A percentile compares a stretch with the other conserved stretches of the same genome.
These are phyloP conservation scores for Drosophila ironensis DNA, from an alignment of 1,140 invertebrate species.

Conservation along the genomic window DNA sequence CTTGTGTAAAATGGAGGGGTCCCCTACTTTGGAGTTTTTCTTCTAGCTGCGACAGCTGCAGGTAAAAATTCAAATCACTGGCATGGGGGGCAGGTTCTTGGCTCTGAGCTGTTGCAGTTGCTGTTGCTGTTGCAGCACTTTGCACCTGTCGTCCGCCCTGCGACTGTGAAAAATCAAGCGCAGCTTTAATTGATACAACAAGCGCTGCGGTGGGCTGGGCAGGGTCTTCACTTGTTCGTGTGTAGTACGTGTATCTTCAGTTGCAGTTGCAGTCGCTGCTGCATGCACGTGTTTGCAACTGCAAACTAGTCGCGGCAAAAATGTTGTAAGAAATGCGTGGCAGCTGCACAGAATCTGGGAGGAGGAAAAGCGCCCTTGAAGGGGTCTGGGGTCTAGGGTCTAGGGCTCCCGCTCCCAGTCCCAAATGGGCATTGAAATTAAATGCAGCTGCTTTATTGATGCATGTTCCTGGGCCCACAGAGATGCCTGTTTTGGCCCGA, in stretches of 20 bases:
- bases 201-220: slow-evolving; percentile 29
- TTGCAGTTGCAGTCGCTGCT: slow-evolving; percentile 4
- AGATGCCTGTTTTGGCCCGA: too few relatives aligned
- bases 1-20: neutral
- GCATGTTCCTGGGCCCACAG: slow-evolving; percentile 41
- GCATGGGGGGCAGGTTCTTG: slow-evolving; percentile 32
- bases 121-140: slow-evolving; percentile 70
- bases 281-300: slow-evolving; percentile 51
- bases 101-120: too few relatives aligned
- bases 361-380: slow-evolving; percentile 42
- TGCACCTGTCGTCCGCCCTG: slow-evolving; percentile 74
- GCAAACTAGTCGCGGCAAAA: slow-evolving; percentile 71
- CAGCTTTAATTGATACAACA: slow-evolving; percentile 77
- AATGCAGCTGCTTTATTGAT: slow-evolving; percentile 78
- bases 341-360: slow-evolving; percentile 45
- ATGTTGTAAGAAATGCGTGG: slow-evolving; percentile 76
- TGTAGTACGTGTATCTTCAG: neutral
- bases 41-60: slow-evolving; percentile 37
- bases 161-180: slow-evolving; percentile 76
- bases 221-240: neutral
- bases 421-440: slow-evolving; percentile 79
- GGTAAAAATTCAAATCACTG: slow-evolving; percentile 74
- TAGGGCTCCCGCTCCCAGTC: too few relatives aligned
- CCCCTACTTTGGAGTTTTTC: neutral
- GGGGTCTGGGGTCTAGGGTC: slow-evolving; percentile 41